Base-by-base conservation (phyloP, 2,797 vertebrate species). In the Carduelis carduelis region DNA sequence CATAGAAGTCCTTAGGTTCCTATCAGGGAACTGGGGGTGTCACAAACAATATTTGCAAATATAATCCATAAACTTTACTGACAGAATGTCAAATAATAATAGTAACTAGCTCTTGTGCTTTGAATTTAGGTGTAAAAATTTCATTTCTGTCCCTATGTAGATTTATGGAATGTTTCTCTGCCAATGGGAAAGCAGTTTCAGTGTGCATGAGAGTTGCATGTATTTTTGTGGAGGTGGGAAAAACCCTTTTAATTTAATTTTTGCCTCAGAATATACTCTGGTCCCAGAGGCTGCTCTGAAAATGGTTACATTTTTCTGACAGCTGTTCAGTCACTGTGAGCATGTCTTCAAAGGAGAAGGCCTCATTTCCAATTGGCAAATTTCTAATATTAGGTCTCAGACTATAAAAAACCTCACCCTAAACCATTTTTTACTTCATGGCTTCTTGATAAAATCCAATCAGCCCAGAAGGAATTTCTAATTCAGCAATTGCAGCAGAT, bases 381-480 rank as follows among this genome's bases (percentile, higher is more conserved):
- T 95, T 96, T 94, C 95, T 96, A 94, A 96, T 95, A 95, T 92
- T 95, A 96, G 44, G 27, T 79, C 88, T 83, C 78, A 72, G 60
- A 72, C 83, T 91, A 71, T 89, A 50, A 96, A 97, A 86, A 68
- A 13, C 3, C 15, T 91, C 35, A 60, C 68, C 64, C 46, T 9
- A 64, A 84, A 34, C 61, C 64, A 12, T 60, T 94, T 93, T 92
- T 89, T 84, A 89, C 75, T 96, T 92, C 57, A 68, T 8, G 81
- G 61, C 80, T 84, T 78, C 80, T 96, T 93, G 87, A 95, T 96
- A 87, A 84, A 97, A 97, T 93, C 91, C 95, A 97, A 78, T 97
- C 97, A 97, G 90, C 69, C 95, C 95, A 69, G 95, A 97, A 95
- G 89, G 96, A 96, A 93, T 77, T 97, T 97, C 75, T 97, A 97